phyloP scores from a whole-genome alignment of 2,888 invertebrate genomes.

The Xanthia icteritia region DNA sequence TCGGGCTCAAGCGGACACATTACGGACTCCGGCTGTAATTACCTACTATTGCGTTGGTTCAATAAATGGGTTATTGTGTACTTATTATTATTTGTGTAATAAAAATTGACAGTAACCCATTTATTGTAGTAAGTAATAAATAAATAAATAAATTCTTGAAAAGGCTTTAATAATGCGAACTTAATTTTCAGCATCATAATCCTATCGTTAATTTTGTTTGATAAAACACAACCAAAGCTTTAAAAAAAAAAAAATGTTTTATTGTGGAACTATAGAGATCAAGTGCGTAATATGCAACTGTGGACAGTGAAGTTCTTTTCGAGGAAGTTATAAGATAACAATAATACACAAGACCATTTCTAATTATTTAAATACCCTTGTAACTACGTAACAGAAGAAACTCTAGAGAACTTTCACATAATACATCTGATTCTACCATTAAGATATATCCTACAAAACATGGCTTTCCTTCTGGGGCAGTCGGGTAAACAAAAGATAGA shows the following conservation, averaged over 20 bases:
- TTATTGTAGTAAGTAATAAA: too few species aligned
- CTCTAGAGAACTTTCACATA: background rate
- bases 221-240: background rate
- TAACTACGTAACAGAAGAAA: background rate
- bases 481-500: background rate
- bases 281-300: background rate
- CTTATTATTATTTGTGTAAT: conserved; percentile 17
- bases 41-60: conserved; percentile 8
- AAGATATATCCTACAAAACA: background rate
- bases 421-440: background rate
- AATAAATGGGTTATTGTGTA: conserved; percentile 29
- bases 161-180: background rate
- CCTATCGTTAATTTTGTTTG: background rate
- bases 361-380: background rate
- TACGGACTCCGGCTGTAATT: conserved; percentile 39
- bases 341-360: background rate
- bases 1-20: conserved; percentile 26
- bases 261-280: background rate
- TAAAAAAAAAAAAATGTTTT: background rate
- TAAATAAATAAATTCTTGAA: background rate
- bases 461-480: background rate
- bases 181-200: background rate
- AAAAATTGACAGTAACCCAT: too few species aligned
- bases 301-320: background rate
- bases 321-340: background rate